A percentile compares a stretch with the other conserved stretches of the same genome.
Conservation (phyloP, 2,113 vertebrate genomes). For the Sebastes schlegelii region DNA sequence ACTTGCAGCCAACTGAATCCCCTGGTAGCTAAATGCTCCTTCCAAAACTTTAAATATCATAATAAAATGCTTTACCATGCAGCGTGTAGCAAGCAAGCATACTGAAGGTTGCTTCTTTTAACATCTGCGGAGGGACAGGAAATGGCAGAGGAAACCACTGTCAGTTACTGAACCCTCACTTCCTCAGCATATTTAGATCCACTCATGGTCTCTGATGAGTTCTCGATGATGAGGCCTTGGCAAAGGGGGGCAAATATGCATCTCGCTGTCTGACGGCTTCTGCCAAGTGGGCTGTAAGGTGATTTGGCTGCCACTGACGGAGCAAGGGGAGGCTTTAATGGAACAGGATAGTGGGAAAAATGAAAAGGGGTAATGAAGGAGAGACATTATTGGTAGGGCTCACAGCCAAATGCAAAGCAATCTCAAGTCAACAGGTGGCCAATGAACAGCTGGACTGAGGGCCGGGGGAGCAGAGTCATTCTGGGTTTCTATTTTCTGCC, state of each 20-base stretch:
- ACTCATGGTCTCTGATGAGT: constrained; percentile 42
- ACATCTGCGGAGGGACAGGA: constrained; percentile 21
- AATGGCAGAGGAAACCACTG: constrained; percentile 8
- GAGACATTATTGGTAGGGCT: neutral
- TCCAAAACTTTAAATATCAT: neutral
- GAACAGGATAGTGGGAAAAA: constrained; percentile 13
- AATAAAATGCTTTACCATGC: neutral
- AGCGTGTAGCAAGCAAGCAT: neutral
- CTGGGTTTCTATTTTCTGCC: constrained; percentile 45
- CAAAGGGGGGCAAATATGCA: constrained; percentile 19
- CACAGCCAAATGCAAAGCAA: constrained; percentile 22
- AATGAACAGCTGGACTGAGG: constrained; percentile 28
- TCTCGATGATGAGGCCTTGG: constrained; percentile 33
- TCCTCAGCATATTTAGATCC: constrained; percentile 45
- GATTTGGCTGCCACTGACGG: constrained; percentile 13
- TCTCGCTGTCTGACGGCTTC: neutral
- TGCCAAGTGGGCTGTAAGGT: constrained; percentile 30
- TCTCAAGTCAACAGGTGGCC: constrained; percentile 56
- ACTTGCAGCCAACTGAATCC: constrained; percentile 6
- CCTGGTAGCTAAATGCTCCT: neutral
- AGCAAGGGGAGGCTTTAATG: constrained; percentile 8
- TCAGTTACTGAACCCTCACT: constrained; percentile 23
- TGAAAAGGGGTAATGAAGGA: constrained; percentile 16
- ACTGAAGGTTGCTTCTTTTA: neutral
- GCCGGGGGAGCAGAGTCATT: constrained; percentile 4